Evolutionary conservation across 2,888 invertebrate species (phyloP), one percentile per base, ranked within the genome.

Genomic region (Halictus ligatus): DNA sequence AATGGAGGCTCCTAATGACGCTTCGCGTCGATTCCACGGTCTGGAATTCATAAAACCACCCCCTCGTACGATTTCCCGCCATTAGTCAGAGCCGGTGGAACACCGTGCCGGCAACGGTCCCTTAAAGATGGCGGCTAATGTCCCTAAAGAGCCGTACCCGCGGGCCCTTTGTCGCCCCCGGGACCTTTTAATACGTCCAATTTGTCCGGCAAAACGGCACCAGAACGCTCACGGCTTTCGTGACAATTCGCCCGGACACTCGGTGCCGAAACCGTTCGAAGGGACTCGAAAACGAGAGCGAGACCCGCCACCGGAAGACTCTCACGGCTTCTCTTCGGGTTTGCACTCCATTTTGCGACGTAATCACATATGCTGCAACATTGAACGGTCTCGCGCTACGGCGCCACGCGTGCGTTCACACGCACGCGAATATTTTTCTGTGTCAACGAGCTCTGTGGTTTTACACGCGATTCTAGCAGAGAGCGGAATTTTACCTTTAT

Each of bases 371-470:
- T 25, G 67, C 13, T 43, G 76, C 74, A 78, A 85, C 89, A 80
- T 83, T 54, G 67, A 67, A 35, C 67, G 35, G 35, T 29, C 50
- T n/a, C 35, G 21, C 12, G 40, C 43, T 40, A 81, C 46, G 80
- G 80, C 67, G 25, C 60, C 54, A 77, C 67, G 50, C 21, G 76
- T 73, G 78, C 80, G 15, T 80, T 48, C 54, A 15, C 64, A 64
- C 29, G 84, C 87, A 91, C 90, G 92, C 89, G 90, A 90, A 91
- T 91, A 73, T 89, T 86, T 80, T 91, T 90, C 89, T 80, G 88
- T 88, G 89, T 90, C 92, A 92, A 93, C 92, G 89, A 92, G n/a
- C 8, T 21, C 21, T 21, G 2, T 10, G 54, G 54, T 21, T 54
- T 54, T n/a, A 54, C 54, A 54, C 54, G 54, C 21, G 54, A 54